Evolutionary conservation across 1,140 invertebrate genomes (phyloP).

Genomic region (Conus ventricosus): DNA sequence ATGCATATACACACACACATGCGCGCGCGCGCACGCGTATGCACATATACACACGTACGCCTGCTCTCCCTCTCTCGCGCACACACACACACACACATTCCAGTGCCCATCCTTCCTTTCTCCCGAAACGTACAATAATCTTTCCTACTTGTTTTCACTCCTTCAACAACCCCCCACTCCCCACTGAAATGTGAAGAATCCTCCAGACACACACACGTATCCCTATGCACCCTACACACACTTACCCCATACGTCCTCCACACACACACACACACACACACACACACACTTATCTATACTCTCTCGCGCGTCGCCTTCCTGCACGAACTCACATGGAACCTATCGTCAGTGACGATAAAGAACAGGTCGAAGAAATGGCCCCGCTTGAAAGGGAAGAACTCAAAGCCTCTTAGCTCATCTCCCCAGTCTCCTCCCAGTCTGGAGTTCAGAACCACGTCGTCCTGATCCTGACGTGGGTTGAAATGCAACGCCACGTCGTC

Average conservation of each 20-base stretch:
- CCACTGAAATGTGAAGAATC: too few relatives aligned
- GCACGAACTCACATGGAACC: slow-evolving; percentile 80
- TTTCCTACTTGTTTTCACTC: too few relatives aligned
- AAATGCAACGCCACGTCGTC: slow-evolving; percentile 84
- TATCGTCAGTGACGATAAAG: slow-evolving; percentile 81
- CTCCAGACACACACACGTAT: background rate
- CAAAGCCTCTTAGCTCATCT: slow-evolving; percentile 80
- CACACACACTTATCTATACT: background rate
- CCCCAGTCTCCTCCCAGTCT: slow-evolving; percentile 81
- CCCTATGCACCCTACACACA: background rate
- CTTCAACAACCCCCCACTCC: too few relatives aligned
- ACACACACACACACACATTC: background rate
- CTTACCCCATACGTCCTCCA: background rate
- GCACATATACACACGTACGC: background rate
- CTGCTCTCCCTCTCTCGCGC: too few relatives aligned
- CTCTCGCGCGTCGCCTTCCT: background rate
- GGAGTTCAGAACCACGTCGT: slow-evolving; percentile 84
- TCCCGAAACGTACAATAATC: too few relatives aligned
- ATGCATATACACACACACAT: background rate
- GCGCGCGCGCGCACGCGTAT: slow-evolving; percentile 4
- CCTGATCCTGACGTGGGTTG: slow-evolving; percentile 76
- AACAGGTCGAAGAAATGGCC: slow-evolving; percentile 86
- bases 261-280: background rate
- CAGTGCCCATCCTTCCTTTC: background rate
- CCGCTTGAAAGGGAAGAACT: slow-evolving; percentile 79